Evolutionary conservation across 2,113 vertebrate species (phyloP).

Genomic region (Rhadina sibilatrix): DNA sequence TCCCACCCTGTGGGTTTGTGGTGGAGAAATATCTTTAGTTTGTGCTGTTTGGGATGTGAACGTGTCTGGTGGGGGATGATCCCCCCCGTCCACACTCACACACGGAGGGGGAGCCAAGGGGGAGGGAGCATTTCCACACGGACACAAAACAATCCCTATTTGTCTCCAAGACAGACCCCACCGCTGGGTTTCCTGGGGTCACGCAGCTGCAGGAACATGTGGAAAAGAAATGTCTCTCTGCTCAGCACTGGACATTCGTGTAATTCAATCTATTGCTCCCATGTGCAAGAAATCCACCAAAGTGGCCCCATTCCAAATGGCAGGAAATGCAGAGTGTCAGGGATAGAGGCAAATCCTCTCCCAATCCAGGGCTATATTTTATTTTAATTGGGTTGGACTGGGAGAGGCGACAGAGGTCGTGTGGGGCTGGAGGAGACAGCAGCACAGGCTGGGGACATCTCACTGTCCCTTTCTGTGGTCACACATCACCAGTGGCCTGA

Average conservation of each 20-base stretch:
- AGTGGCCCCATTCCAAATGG: conserved; percentile 34
- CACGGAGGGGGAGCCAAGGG: background rate
- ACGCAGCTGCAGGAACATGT: conserved; percentile 68
- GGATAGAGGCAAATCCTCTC: background rate
- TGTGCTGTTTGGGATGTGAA: background rate
- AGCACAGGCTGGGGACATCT: background rate
- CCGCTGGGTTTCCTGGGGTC: conserved; percentile 69
- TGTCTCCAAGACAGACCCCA: conserved; percentile 67
- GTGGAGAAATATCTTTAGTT: background rate
- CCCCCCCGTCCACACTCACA: background rate
- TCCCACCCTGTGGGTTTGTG: background rate
- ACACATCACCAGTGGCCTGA: background rate
- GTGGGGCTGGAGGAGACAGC: background rate
- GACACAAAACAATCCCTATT: conserved; percentile 50
- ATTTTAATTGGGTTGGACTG: background rate
- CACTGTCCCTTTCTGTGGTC: background rate
- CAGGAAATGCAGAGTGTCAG: background rate
- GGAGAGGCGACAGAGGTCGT: accelerated
- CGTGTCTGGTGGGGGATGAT: background rate
- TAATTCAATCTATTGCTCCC: conserved; percentile 71
- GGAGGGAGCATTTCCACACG: background rate
- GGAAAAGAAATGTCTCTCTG: conserved; percentile 68
- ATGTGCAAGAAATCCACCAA: conserved; percentile 58
- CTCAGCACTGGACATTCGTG: conserved; percentile 40
- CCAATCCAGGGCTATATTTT: background rate